A percentile compares a stretch with the other conserved stretches of the same genome.
Evolutionary conservation across 2,888 invertebrate species (phyloP).

Genomic region (Bellardia pandia): DNA sequence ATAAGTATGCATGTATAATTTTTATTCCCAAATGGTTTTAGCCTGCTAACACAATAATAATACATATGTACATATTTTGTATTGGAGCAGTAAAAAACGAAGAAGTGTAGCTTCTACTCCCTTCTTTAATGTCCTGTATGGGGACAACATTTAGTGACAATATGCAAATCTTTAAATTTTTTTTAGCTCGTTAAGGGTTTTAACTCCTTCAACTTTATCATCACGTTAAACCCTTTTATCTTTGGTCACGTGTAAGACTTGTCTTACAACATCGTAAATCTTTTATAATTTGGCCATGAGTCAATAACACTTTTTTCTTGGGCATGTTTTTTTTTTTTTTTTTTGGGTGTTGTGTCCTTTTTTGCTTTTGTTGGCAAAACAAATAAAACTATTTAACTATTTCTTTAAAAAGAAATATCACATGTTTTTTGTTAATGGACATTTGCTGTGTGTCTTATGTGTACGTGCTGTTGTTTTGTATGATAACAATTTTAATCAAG

Average conservation of each 20-base stretch:
- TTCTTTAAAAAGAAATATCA: slow-evolving; percentile 32
- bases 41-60: slow-evolving; percentile 10
- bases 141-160: slow-evolving; percentile 60
- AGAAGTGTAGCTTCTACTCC: background rate
- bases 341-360: slow-evolving; percentile 44
- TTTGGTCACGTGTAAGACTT: slow-evolving; percentile 72
- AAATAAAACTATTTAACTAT: slow-evolving; percentile 68
- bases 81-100: background rate
- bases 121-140: slow-evolving; percentile 19
- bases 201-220: slow-evolving; percentile 60
- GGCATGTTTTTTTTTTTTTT: too few species aligned
- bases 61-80: background rate
- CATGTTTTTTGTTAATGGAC: slow-evolving; percentile 47
- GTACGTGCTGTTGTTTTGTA: slow-evolving; percentile 18
- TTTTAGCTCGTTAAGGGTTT: slow-evolving; percentile 68
- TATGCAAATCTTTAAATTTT: slow-evolving; percentile 70
- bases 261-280: slow-evolving; percentile 78
- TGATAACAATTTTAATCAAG: slow-evolving; percentile 49
- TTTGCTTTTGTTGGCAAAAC: slow-evolving; percentile 49
- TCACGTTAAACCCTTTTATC: slow-evolving; percentile 66
- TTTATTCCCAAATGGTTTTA: slow-evolving; percentile 65
- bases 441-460: slow-evolving; percentile 34
- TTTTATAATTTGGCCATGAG: slow-evolving; percentile 81
- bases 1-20: slow-evolving; percentile 50
- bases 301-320: slow-evolving; percentile 76